phyloP scores from a whole-genome alignment of 92 coral and sea anemone species.

The Phenganax subtilis region DNA sequence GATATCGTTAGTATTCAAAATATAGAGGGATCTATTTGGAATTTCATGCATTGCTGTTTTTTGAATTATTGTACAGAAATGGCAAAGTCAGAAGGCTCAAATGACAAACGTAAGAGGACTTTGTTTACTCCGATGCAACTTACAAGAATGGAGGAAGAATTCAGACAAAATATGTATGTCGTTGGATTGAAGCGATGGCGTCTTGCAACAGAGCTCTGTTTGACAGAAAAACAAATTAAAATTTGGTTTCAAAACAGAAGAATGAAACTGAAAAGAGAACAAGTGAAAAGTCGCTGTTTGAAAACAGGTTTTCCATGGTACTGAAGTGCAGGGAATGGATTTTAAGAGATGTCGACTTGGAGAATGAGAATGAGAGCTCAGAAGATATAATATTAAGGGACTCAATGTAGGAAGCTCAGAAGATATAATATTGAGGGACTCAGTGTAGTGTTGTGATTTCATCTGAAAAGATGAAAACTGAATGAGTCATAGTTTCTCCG shows the following conservation, averaged over 20 bases:
- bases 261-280: slow-evolving; percentile 92
- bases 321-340: background rate
- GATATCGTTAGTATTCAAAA: too few species aligned
- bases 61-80: background rate
- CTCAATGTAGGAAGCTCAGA: too few species aligned
- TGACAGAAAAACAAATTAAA: slow-evolving; percentile 90
- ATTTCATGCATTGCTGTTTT: too few species aligned
- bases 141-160: slow-evolving; percentile 87
- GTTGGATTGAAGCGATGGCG: slow-evolving; percentile 94
- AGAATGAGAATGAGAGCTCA: too few species aligned
- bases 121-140: slow-evolving; percentile 94
- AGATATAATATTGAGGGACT: too few species aligned
- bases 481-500: too few species aligned
- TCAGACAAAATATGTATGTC: slow-evolving; percentile 89
- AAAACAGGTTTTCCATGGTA: slow-evolving; percentile 41
- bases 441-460: too few species aligned
- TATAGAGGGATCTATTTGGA: too few species aligned
- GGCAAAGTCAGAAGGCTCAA: background rate
- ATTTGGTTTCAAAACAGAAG: slow-evolving; percentile 98
- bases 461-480: too few species aligned
- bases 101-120: slow-evolving; percentile 76
- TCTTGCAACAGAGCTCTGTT: slow-evolving; percentile 78
- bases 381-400: too few species aligned
- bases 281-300: slow-evolving; percentile 30
- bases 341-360: too few species aligned